These are phyloP conservation scores for Lucinisca nassula DNA, from an alignment of 2,888 invertebrate genomes.

Conservation along the genomic window DNA sequence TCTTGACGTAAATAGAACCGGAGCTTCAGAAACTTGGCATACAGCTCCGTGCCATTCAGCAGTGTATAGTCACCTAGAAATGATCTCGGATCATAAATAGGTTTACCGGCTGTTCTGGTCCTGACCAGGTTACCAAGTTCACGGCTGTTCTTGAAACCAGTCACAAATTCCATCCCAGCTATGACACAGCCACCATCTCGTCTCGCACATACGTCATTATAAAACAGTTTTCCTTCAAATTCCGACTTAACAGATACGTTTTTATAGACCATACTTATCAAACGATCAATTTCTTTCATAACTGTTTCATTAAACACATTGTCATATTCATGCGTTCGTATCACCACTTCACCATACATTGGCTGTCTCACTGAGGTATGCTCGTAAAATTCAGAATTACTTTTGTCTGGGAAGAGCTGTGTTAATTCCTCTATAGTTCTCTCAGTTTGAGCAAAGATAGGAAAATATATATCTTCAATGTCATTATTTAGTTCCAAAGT, in stretches of 20 bases:
- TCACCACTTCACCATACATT: slow-evolving; percentile 47
- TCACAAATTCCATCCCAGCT: slow-evolving; percentile 37
- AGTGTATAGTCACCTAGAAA: slow-evolving; percentile 34
- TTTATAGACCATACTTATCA: slow-evolving; percentile 30
- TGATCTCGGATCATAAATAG: background rate
- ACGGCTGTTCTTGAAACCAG: slow-evolving; percentile 14
- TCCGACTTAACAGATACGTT: slow-evolving; percentile 40
- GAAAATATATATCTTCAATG: slow-evolving; percentile 56
- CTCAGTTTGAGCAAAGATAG: slow-evolving; percentile 32
- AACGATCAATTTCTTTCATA: slow-evolving; percentile 35
- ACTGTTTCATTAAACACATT: slow-evolving; percentile 33
- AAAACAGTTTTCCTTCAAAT: slow-evolving; percentile 23
- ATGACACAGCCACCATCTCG: slow-evolving; percentile 45
- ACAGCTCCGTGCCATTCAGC: slow-evolving; percentile 18
- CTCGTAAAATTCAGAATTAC: slow-evolving; percentile 31
- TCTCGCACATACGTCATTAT: slow-evolving; percentile 50
- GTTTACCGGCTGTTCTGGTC: background rate
- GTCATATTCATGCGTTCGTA: slow-evolving; percentile 12
- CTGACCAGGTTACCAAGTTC: background rate
- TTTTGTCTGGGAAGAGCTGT: slow-evolving; percentile 45
- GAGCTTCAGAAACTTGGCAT: slow-evolving; percentile 41
- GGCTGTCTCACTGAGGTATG: slow-evolving; percentile 46
- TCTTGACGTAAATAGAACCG: slow-evolving; percentile 57
- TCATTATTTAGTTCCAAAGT: slow-evolving; percentile 53
- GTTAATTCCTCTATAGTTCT: slow-evolving; percentile 16